These are phyloP conservation scores for Myrmophylax atrothorax DNA, from an alignment of 2,113 vertebrate species.

Conservation along the genomic window DNA sequence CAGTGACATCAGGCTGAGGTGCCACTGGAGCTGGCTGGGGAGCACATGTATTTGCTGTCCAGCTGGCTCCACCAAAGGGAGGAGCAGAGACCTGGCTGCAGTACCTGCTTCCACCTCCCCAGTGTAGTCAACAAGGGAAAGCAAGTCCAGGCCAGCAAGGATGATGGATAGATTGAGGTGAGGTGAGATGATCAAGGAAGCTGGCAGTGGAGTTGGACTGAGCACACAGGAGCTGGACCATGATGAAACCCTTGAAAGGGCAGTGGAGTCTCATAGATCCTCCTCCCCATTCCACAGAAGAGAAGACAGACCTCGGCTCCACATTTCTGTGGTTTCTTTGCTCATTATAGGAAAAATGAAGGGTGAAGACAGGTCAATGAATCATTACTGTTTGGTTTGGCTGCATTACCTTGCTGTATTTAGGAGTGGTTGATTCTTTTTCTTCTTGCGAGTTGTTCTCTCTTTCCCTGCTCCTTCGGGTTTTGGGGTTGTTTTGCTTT, in stretches of 20 bases:
- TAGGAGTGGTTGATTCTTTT: slow-evolving; percentile 50
- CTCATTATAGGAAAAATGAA: slow-evolving; percentile 62
- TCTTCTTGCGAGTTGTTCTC: slow-evolving; percentile 30
- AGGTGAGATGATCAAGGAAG: background rate
- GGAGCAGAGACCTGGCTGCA: background rate
- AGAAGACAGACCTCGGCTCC: background rate
- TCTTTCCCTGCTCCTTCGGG: slow-evolving; percentile 13
- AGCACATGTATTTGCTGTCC: background rate
- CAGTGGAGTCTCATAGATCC: background rate
- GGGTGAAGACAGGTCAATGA: slow-evolving; percentile 72
- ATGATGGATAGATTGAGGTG: background rate
- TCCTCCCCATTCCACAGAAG: background rate
- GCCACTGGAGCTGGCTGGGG: background rate
- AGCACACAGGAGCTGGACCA: background rate
- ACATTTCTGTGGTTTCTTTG: slow-evolving; percentile 60
- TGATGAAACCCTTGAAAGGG: background rate
- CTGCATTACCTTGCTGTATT: background rate
- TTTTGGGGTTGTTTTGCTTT: slow-evolving; percentile 47
- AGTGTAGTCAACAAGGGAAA: rapidly evolving
- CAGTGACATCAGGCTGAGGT: background rate
- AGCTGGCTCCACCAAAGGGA: background rate
- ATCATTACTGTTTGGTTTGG: slow-evolving; percentile 72
- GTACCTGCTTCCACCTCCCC: background rate
- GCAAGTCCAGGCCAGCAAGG: background rate
- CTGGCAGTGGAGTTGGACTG: background rate